A percentile compares a stretch with the other conserved stretches of the same genome.
phyloP scores from a whole-genome alignment of 92 coral and sea anemone genomes.

The Actinernus sp. region DNA sequence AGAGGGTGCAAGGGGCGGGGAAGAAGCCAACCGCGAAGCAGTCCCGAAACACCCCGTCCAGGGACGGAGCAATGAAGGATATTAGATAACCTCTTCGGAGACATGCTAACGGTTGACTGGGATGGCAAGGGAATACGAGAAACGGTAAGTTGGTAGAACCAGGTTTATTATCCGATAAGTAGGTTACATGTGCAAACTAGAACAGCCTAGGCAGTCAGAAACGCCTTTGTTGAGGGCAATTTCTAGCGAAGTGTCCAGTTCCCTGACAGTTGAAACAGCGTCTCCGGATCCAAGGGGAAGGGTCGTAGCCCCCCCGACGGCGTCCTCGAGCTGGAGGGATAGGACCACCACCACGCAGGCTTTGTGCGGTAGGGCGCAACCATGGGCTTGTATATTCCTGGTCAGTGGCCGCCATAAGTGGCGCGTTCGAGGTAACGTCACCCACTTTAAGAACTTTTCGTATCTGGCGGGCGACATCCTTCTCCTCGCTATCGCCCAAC shows the following conservation, averaged over 20 bases:
- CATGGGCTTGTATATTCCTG: no score
- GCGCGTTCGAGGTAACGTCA: not conserved
- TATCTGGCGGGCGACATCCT: slow-evolving; percentile 10
- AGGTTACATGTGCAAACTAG: no score
- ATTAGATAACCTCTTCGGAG: no score
- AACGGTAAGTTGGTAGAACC: no score
- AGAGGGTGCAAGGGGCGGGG: not conserved
- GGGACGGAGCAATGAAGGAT: no score
- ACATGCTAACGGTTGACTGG: no score
- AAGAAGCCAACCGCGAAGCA: not conserved
- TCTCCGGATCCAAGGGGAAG: not conserved
- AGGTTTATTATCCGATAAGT: no score
- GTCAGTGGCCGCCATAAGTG: not conserved
- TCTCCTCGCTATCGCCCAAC: slow-evolving; percentile 16
- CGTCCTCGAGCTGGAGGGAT: not conserved
- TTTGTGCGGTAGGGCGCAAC: not conserved
- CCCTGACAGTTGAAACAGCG: slow-evolving; percentile 12
- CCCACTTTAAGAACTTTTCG: slow-evolving; percentile 9
- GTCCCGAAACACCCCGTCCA: not conserved
- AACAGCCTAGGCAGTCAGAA: no score
- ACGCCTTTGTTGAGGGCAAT: slow-evolving; percentile 7
- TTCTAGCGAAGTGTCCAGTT: slow-evolving; percentile 10
- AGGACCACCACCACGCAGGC: slow-evolving; percentile 3
- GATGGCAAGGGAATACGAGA: no score
- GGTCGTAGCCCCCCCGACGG: not conserved